A percentile compares a stretch with the other conserved stretches of the same genome.
Evolutionary conservation across 2,888 invertebrate species (phyloP).

Genomic region (Automeris io): DNA sequence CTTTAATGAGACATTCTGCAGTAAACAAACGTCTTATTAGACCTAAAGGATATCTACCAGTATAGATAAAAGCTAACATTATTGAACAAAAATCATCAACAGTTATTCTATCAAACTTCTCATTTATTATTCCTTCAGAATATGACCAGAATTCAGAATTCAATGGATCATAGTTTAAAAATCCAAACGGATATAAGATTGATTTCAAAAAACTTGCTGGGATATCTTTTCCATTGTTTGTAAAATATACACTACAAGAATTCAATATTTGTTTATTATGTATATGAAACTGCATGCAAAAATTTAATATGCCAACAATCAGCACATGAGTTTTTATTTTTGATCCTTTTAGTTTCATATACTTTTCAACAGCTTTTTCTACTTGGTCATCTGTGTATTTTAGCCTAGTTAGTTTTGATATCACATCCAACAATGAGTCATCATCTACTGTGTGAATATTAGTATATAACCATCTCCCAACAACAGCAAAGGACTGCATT

Average conservation of each 20-base stretch:
- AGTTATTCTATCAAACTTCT: slow-evolving; percentile 75
- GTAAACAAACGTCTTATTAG: slow-evolving; percentile 78
- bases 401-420: slow-evolving; percentile 72
- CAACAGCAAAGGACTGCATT: slow-evolving; percentile 52
- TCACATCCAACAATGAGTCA: slow-evolving; percentile 69
- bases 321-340: slow-evolving; percentile 71
- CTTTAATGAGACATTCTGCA: slow-evolving; percentile 76
- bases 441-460: slow-evolving; percentile 79
- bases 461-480: slow-evolving; percentile 76
- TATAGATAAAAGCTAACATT: slow-evolving; percentile 79
- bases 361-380: slow-evolving; percentile 78
- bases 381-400: slow-evolving; percentile 75
- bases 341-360: slow-evolving; percentile 71
- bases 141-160: slow-evolving; percentile 75
- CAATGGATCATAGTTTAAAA: slow-evolving; percentile 74
- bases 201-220: slow-evolving; percentile 73
- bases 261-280: slow-evolving; percentile 76
- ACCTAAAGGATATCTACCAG: slow-evolving; percentile 78
- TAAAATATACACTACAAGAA: slow-evolving; percentile 76
- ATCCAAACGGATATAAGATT: slow-evolving; percentile 79
- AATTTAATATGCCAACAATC: slow-evolving; percentile 78
- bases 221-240: slow-evolving; percentile 57
- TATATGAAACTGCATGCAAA: slow-evolving; percentile 77
- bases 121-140: slow-evolving; percentile 70
- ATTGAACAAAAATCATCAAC: slow-evolving; percentile 77